These are phyloP conservation scores for Andrena camellia DNA, from an alignment of 2,888 invertebrate genomes.

Conservation along the genomic window DNA sequence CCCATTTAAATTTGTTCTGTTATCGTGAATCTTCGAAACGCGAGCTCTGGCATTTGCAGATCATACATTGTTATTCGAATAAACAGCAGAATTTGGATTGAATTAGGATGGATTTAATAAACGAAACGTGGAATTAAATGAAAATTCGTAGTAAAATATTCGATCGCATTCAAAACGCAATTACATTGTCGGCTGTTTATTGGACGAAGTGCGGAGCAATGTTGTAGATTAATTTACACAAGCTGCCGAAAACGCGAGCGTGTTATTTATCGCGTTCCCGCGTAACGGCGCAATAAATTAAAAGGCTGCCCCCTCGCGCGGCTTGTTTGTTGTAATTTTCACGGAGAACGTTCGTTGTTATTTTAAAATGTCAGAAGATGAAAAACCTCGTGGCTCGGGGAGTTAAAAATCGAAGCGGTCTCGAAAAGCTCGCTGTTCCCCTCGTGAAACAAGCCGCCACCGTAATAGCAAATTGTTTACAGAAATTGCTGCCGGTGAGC, in stretches of 20 bases:
- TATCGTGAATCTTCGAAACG: too few species aligned
- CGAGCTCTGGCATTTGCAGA: not conserved
- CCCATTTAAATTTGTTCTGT: too few species aligned
- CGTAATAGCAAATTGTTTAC: too few species aligned
- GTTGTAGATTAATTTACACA: conserved; percentile 46
- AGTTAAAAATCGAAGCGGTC: not conserved
- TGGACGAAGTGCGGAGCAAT: conserved; percentile 2
- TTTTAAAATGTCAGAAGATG: conserved; percentile 16
- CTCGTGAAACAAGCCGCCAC: not conserved
- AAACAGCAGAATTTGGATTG: conserved; percentile 15
- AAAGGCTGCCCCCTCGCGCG: not conserved
- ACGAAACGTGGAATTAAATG: not conserved
- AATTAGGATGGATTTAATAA: conserved; percentile 9
- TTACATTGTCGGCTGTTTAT: not conserved
- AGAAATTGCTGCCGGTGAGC: too few species aligned
- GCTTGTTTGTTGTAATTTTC: conserved; percentile 14
- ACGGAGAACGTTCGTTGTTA: not conserved
- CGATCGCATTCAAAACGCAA: not conserved
- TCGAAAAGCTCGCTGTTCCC: not conserved
- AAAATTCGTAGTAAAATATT: conserved; percentile 21
- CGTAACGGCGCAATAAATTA: conserved; percentile 28
- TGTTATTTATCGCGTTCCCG: conserved; percentile 25
- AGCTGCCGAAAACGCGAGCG: conserved; percentile 21
- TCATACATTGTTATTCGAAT: not conserved
- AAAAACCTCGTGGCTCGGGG: not conserved